Percentiles rank a stretch among this genome's conserved stretches.
Conservation (phyloP, 2,113 vertebrate genomes). For the Miniopterus natalensis region DNA sequence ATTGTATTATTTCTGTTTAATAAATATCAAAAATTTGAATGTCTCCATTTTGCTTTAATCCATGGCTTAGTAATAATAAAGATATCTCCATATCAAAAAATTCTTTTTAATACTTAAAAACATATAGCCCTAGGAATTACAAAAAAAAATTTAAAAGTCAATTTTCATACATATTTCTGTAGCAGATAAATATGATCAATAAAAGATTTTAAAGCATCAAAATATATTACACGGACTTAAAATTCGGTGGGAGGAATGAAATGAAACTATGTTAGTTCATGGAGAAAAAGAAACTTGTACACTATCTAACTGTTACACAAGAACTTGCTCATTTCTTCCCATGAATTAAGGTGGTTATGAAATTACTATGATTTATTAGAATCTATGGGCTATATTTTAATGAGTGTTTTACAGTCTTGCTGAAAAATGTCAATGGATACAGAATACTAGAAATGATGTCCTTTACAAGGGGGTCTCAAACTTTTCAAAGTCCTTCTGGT, state of each 20-base stretch:
- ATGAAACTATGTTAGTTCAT: not conserved
- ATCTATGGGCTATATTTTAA: not conserved
- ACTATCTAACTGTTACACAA: not conserved
- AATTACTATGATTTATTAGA: slow-evolving; percentile 24
- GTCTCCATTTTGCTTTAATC: slow-evolving; percentile 26
- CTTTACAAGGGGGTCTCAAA: not conserved
- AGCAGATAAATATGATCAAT: slow-evolving; percentile 19
- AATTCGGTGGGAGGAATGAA: not conserved
- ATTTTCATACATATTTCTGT: slow-evolving; percentile 41
- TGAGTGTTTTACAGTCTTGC: not conserved
- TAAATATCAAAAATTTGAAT: slow-evolving; percentile 52
- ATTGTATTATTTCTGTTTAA: slow-evolving; percentile 57
- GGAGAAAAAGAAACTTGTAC: not conserved
- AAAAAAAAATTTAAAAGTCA: slow-evolving; percentile 36
- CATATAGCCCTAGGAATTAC: not conserved
- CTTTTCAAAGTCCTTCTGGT: not conserved
- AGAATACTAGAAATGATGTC: not conserved
- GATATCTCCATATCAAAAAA: not conserved
- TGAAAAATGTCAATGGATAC: not conserved
- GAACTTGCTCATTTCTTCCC: not conserved
- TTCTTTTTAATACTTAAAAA: not conserved
- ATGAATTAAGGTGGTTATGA: not conserved
- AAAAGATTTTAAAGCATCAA: slow-evolving; percentile 37
- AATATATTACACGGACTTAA: slow-evolving; percentile 17
- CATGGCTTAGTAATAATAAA: slow-evolving; percentile 44